Base-by-base conservation (phyloP, 2,888 invertebrate species). In the Orthosia gracilis region DNA sequence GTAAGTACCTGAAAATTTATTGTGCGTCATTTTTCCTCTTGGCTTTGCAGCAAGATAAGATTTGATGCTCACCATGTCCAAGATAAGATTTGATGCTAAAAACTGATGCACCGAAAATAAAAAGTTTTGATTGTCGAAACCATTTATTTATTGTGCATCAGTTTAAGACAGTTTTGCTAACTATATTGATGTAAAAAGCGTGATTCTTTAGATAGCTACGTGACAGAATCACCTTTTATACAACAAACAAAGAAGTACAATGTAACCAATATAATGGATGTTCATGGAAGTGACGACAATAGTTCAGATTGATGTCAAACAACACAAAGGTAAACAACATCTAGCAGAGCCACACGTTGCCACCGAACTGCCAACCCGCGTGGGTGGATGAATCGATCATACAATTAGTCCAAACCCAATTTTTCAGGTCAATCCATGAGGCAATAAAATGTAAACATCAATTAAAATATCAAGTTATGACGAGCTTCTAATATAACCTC, bases 251-350 rank as follows among this genome's bases (percentile, higher is more conserved):
- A 69, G 47, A 67, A 73, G 62, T 70, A 57, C 86, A 88, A 85
- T 85, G 82, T 84, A 73, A 55, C 72, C 70, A 80, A 79, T 79
- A 62, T 82, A 88, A 89, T 89, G 83, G 87, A 80, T 69, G 85
- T 88, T 87, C 85, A 81, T 86, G 85, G 88, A 88, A 89, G 84
- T 80, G 82, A 87, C 74, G 80, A 85, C 86, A 84, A 80, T 82
- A 79, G 83, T 87, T 87, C 86, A 85, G 88, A 89, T 89, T 85
- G 85, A 89, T 87, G 82, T 88, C 86, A 88, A 88, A 91, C 85
- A 89, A 86, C 85, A 91, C 80, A 87, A 86, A 86, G 78, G 84
- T 85, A 86, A 84, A 86, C 85, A 88, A 85, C 82, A 85, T 67
- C 71, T 77, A 65, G 23, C 58, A 67, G 80, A 71, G 65, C 65